Conservation (phyloP, 2,888 invertebrate genomes). For the Macropis europaea region DNA sequence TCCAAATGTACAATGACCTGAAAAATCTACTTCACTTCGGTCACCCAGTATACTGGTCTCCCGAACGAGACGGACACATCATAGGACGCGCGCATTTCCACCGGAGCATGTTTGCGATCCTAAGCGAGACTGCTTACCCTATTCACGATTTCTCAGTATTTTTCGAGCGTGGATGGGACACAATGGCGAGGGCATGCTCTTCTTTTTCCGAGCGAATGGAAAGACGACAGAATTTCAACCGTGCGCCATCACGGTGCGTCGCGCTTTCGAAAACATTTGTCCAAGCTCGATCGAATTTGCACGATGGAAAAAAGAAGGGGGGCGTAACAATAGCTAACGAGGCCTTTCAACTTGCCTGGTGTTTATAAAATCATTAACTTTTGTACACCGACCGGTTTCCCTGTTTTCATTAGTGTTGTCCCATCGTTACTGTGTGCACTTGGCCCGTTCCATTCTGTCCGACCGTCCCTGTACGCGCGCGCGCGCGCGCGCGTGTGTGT, state of each 20-base stretch:
- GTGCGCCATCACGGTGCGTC: neutral
- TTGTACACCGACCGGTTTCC: conserved; percentile 27
- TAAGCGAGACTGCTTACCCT: neutral
- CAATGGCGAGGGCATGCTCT: conserved; percentile 27
- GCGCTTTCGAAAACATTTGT: conserved; percentile 33
- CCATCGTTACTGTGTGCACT: conserved; percentile 34
- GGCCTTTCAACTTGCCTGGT: conserved; percentile 17
- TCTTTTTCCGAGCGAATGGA: conserved; percentile 30
- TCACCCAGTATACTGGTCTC: too few relatives aligned
- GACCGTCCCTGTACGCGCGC: too few relatives aligned
- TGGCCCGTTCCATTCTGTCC: conserved; percentile 46
- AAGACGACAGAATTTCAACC: conserved; percentile 31
- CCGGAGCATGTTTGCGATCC: neutral
- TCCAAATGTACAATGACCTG: too few relatives aligned
- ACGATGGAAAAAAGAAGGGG: neutral
- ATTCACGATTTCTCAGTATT: conserved; percentile 30
- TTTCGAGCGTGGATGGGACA: conserved; percentile 27
- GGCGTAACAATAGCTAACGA: conserved; percentile 38
- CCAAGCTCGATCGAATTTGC: conserved; percentile 27
- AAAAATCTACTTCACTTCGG: too few relatives aligned
- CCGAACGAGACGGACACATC: too few relatives aligned
- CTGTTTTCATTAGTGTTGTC: conserved; percentile 53
- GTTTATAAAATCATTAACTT: conserved; percentile 63
- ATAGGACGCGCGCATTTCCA: too few relatives aligned
- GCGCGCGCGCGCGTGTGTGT: too few relatives aligned